These are phyloP conservation scores for Lophotriccus pileatus DNA, from an alignment of 2,797 vertebrate species.

Conservation along the genomic window DNA sequence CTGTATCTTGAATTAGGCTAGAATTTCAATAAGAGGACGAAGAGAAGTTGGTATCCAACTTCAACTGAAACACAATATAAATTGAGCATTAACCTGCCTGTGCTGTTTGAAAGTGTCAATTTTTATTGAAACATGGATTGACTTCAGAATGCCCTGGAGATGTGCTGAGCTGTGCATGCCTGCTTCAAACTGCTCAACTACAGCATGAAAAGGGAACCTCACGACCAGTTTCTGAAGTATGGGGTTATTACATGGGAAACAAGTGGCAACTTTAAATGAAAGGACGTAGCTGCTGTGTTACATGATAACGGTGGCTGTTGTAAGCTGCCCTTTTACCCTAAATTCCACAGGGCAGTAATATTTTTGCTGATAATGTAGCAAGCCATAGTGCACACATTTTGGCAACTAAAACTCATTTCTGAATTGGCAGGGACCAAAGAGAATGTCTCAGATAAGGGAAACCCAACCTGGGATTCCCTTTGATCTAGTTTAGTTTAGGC, in stretches of 20 bases:
- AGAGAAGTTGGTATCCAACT: background rate
- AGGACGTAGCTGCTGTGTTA: background rate
- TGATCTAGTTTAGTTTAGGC: background rate
- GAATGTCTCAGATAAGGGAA: background rate
- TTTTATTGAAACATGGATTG: background rate
- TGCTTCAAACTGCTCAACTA: conserved; percentile 10
- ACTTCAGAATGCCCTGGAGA: conserved; percentile 36
- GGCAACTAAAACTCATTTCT: background rate
- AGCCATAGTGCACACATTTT: background rate
- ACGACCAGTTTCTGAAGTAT: conserved; percentile 4
- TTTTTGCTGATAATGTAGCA: background rate
- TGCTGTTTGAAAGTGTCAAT: conserved; percentile 3
- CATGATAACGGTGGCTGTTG: background rate
- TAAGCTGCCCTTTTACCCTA: background rate
- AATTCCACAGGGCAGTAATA: background rate
- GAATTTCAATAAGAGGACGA: conserved; percentile 15
- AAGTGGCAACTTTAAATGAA: conserved; percentile 25
- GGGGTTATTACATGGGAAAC: background rate
- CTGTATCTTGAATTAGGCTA: background rate
- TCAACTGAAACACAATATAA: conserved; percentile 12
- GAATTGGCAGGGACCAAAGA: background rate
- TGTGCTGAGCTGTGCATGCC: background rate
- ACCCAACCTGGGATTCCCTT: background rate
- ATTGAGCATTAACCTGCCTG: background rate
- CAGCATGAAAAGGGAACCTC: conserved; percentile 26